Base-by-base conservation (phyloP, 1,140 invertebrate genomes). In the Penaeus japonicus region DNA sequence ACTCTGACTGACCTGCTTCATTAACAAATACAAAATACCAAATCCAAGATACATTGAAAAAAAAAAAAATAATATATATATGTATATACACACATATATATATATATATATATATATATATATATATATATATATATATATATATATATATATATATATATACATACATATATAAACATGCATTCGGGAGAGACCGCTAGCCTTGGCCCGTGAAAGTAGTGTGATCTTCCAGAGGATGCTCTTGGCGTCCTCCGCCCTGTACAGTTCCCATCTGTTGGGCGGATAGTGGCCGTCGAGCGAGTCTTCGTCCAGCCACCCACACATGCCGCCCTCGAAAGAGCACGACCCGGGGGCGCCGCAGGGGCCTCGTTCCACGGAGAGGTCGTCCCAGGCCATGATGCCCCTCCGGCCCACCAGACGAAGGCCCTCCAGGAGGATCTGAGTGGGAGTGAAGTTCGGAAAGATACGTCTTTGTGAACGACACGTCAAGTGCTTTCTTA, bases 381-480 rank as follows among this genome's bases (percentile, higher is more conserved):
- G 83, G 65, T 84, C 83, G 53, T 84, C 83, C n/a, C 32, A 54
- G 17, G 32, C 83, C 83, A 84, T 55, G 32, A 59, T 59, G 22
- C 83, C 83, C 17, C 27, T n/a, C 7, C 53, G 22, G 22, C 53
- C 70, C 12, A 20, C 55, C 12, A 0, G 17, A 7, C 83, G 59
- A 18, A 73, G 22, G 73, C 83, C 83, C 30, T 84, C 83, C 47
- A 84, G 35, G 32, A 84, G 24, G 22, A 84, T 84, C 83, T 84
- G 83, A 39, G n/a, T n/a, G 53, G 62, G 27, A n/a, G 2, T 39
- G n/a, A 54, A n/a, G n/a, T 54, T 22, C 4, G 15, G n/a, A 81
- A 24, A 20, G 24, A 0, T 27, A n/a, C n/a, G n/a, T n/a, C n/a
- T n/a, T n/a, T n/a, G n/a, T n/a, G n/a, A n/a, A n/a, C n/a, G n/a